Evolutionary conservation across 2,888 invertebrate genomes (phyloP).

Genomic region (Erebia epiphron): DNA sequence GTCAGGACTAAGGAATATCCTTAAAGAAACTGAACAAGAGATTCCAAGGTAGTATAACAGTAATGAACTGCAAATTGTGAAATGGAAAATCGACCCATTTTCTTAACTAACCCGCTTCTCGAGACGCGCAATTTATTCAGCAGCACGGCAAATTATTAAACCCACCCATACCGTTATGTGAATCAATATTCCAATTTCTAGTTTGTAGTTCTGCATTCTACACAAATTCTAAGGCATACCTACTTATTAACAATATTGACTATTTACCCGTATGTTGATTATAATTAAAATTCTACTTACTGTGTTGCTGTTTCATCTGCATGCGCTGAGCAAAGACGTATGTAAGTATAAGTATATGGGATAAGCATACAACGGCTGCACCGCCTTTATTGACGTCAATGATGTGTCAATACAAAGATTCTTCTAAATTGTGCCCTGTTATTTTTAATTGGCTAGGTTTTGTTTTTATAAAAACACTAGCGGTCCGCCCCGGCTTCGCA

Average conservation of each 20-base stretch:
- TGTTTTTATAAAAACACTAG: too few relatives aligned
- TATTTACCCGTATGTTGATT: background rate
- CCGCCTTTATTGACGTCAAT: too few relatives aligned
- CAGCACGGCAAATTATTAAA: constrained; percentile 19
- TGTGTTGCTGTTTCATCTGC: too few relatives aligned
- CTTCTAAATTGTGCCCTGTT: too few relatives aligned
- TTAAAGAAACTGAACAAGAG: background rate
- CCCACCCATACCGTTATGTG: constrained; percentile 24
- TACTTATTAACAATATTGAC: too few relatives aligned
- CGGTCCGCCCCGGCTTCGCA: too few relatives aligned
- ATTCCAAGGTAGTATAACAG: constrained; percentile 43
- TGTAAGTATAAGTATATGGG: too few relatives aligned
- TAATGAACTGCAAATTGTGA: constrained; percentile 21
- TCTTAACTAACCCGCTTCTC: constrained; percentile 27
- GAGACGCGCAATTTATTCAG: constrained; percentile 22
- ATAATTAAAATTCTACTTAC: background rate
- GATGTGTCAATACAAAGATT: too few relatives aligned
- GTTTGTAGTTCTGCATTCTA: background rate
- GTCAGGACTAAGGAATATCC: background rate
- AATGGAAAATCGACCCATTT: constrained; percentile 28
- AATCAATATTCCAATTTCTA: constrained; percentile 20
- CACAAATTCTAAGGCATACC: too few relatives aligned
- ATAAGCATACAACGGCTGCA: too few relatives aligned
- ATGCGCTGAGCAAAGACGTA: too few relatives aligned
- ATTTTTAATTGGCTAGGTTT: too few relatives aligned